These are phyloP conservation scores for Acrobasis consociella DNA, from an alignment of 2,888 invertebrate species.

Conservation along the genomic window DNA sequence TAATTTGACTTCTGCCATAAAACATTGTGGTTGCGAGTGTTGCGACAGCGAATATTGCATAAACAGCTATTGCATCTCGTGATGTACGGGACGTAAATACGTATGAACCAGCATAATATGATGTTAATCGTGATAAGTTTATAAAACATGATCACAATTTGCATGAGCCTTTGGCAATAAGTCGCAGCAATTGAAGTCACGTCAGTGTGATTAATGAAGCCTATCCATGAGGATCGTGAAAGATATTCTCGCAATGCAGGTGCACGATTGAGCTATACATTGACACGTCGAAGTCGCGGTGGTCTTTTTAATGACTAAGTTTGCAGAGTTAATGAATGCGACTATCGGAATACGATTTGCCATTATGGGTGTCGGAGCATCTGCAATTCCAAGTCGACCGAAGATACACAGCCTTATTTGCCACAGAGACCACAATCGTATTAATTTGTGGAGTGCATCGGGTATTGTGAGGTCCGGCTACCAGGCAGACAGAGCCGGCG, in stretches of 20 bases:
- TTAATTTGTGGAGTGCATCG: conserved; percentile 77
- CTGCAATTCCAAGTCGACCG: conserved; percentile 36
- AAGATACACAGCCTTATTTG: conserved; percentile 55
- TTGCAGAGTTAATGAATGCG: conserved; percentile 14
- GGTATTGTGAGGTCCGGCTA: conserved; percentile 50
- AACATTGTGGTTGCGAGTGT: conserved; percentile 59
- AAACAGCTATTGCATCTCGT: conserved; percentile 56
- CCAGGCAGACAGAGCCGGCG: conserved; percentile 38
- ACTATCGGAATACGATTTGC: conserved; percentile 18
- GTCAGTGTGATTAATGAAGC: conserved; percentile 63
- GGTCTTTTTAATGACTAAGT: conserved; percentile 16
- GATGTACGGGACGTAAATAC: conserved; percentile 46
- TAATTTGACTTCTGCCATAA: conserved; percentile 64
- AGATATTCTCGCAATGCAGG: conserved; percentile 46
- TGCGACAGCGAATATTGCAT: conserved; percentile 52
- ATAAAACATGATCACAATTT: conserved; percentile 54
- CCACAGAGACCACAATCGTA: conserved; percentile 68
- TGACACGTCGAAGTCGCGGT: conserved; percentile 11
- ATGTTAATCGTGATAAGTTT: conserved; percentile 69
- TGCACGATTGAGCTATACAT: conserved; percentile 32
- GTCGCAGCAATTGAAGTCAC: conserved; percentile 45
- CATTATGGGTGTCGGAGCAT: conserved; percentile 13
- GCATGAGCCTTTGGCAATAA: conserved; percentile 66
- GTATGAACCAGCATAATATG: conserved; percentile 55
- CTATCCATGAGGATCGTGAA: conserved; percentile 55